phyloP scores from a whole-genome alignment of 2,797 vertebrate species.

The Scomberomorus guttatus region DNA sequence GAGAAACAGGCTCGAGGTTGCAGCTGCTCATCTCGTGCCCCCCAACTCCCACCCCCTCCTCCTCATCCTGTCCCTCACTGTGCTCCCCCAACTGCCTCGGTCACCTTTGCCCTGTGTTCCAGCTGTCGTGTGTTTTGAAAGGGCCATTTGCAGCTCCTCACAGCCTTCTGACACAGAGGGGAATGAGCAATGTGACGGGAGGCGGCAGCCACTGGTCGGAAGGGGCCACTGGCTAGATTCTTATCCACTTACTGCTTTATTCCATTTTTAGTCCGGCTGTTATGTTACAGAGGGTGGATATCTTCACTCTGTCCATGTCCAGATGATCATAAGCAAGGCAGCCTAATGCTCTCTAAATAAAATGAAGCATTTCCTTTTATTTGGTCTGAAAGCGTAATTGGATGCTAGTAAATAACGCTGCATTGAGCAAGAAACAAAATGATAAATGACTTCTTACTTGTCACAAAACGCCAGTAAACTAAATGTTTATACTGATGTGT shows the following conservation, averaged over 20 bases:
- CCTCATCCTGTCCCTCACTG: constrained; percentile 73
- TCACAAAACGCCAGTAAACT: constrained; percentile 15
- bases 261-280: constrained; percentile 81
- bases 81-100: constrained; percentile 84
- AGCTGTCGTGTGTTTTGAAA: constrained; percentile 90
- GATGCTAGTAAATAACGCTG: constrained; percentile 1
- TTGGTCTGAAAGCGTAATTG: constrained; percentile 19
- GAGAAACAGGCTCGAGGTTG: constrained; percentile 78
- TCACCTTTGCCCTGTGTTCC: constrained; percentile 90
- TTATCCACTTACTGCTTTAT: constrained; percentile 82
- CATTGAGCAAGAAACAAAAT: constrained; percentile 3
- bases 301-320: constrained; percentile 46
- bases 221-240: constrained; percentile 78
- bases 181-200: constrained; percentile 82
- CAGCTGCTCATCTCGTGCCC: constrained; percentile 85
- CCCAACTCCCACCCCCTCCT: constrained; percentile 12
- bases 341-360: constrained; percentile 45
- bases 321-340: constrained; percentile 49
- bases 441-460: constrained; percentile 2
- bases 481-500: constrained; percentile 44
- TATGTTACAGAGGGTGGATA: constrained; percentile 45
- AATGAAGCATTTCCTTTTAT: constrained; percentile 5
- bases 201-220: constrained; percentile 77
- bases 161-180: constrained; percentile 81
- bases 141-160: constrained; percentile 86